A percentile compares a stretch with the other conserved stretches of the same genome.
Conservation (phyloP, 2,888 invertebrate species). For the Napeogenes sylphis region DNA sequence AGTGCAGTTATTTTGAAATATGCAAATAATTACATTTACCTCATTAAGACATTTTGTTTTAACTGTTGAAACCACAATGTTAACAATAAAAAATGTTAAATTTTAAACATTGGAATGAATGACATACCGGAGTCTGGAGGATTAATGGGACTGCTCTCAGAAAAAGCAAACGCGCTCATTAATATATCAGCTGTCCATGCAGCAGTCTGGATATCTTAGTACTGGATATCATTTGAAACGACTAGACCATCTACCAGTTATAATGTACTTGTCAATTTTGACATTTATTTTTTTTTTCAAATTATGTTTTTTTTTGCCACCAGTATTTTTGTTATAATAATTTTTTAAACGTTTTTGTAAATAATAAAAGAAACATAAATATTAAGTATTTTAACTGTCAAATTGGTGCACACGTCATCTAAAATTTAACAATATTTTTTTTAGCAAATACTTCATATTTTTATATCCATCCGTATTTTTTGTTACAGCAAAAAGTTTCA, state of each 20-base stretch:
- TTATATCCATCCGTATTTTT: too few species aligned
- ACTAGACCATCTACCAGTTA: slow-evolving; percentile 22
- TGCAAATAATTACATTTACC: background rate
- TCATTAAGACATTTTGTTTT: slow-evolving; percentile 11
- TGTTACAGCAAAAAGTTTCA: too few species aligned
- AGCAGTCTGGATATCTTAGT: slow-evolving; percentile 45
- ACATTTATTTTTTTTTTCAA: too few species aligned
- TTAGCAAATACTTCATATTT: too few species aligned
- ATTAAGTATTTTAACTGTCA: too few species aligned
- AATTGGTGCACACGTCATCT: too few species aligned
- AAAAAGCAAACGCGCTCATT: slow-evolving; percentile 76
- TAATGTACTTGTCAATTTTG: slow-evolving; percentile 8
- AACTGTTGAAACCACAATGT: slow-evolving; percentile 65
- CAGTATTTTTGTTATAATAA: too few species aligned
- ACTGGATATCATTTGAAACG: slow-evolving; percentile 48
- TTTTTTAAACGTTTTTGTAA: too few species aligned
- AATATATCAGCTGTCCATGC: slow-evolving; percentile 77
- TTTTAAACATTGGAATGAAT: slow-evolving; percentile 78
- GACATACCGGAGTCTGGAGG: slow-evolving; percentile 75
- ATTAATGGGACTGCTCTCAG: slow-evolving; percentile 71
- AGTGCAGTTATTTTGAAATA: background rate
- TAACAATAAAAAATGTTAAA: slow-evolving; percentile 49
- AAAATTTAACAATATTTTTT: too few species aligned
- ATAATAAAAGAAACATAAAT: too few species aligned
- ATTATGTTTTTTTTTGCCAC: too few species aligned